Conservation (phyloP, 1,140 invertebrate species). For the Cherax quadricarinatus region DNA sequence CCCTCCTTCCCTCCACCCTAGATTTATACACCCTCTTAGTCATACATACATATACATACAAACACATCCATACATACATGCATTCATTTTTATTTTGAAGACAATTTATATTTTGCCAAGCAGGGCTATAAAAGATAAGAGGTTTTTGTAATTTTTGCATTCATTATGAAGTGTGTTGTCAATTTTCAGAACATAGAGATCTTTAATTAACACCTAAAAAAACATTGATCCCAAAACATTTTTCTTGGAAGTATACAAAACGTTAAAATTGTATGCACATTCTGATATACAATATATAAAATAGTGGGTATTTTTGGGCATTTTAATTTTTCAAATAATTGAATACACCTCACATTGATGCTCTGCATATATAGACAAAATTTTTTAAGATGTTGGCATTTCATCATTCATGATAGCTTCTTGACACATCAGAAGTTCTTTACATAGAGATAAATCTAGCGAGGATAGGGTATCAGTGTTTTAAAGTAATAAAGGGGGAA, state of each 20-base stretch:
- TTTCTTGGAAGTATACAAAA: not conserved
- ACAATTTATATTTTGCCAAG: no score
- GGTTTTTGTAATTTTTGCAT: no score
- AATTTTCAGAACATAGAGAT: no score
- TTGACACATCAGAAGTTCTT: not conserved
- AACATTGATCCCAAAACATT: not conserved
- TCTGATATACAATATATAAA: not conserved
- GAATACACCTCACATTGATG: constrained; percentile 42
- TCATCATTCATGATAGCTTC: not conserved
- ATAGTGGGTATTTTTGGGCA: not conserved
- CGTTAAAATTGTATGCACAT: not conserved
- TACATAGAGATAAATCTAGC: not conserved
- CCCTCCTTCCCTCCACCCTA: no score
- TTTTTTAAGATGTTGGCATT: not conserved
- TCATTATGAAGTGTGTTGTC: no score
- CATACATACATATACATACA: no score
- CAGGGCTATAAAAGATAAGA: no score
- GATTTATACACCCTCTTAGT: no score
- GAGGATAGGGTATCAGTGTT: not conserved
- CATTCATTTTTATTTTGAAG: no score
- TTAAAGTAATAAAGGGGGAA: not conserved
- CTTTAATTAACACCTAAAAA: not conserved
- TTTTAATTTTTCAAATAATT: not conserved
- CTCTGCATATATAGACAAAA: constrained; percentile 23
- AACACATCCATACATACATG: no score